Percentiles rank a stretch among this genome's conserved stretches.
phyloP scores from a whole-genome alignment of 2,113 vertebrate genomes.

The Cottus gobio region DNA sequence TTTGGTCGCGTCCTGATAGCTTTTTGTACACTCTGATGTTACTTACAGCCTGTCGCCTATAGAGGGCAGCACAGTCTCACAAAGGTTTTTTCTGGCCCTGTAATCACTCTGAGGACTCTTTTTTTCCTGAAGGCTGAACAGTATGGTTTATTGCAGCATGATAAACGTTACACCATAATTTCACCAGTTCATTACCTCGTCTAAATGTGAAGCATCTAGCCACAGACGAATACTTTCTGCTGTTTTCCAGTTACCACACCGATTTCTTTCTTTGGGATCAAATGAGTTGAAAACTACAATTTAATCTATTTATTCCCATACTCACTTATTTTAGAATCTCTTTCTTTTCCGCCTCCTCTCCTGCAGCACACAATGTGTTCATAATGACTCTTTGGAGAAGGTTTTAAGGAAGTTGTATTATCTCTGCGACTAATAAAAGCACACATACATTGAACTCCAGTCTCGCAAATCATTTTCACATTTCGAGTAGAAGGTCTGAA shows the following conservation, averaged over 20 bases:
- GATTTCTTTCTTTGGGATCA: neutral
- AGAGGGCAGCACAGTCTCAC: slow-evolving; percentile 55
- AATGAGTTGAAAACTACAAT: neutral
- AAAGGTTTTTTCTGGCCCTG: neutral
- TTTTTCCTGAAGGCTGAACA: neutral
- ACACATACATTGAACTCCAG: slow-evolving; percentile 24
- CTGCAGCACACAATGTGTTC: slow-evolving; percentile 41
- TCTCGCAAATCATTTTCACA: slow-evolving; percentile 35
- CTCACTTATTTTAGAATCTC: neutral
- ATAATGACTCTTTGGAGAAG: slow-evolving; percentile 36
- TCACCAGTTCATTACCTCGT: neutral
- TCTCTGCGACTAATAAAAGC: slow-evolving; percentile 18
- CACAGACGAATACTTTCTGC: neutral
- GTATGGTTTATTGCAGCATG: neutral
- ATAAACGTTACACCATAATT: neutral
- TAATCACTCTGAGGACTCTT: neutral
- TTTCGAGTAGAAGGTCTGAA: slow-evolving; percentile 12
- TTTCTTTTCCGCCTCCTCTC: slow-evolving; percentile 7
- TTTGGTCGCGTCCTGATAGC: neutral
- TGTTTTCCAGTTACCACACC: too few species aligned
- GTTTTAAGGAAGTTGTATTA: slow-evolving; percentile 30
- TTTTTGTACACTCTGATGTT: neutral
- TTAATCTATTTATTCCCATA: neutral
- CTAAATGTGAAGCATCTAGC: neutral
- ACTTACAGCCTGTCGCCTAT: slow-evolving; percentile 3